phyloP scores from a whole-genome alignment of 2,113 vertebrate species.

The Myrmophylax atrothorax region DNA sequence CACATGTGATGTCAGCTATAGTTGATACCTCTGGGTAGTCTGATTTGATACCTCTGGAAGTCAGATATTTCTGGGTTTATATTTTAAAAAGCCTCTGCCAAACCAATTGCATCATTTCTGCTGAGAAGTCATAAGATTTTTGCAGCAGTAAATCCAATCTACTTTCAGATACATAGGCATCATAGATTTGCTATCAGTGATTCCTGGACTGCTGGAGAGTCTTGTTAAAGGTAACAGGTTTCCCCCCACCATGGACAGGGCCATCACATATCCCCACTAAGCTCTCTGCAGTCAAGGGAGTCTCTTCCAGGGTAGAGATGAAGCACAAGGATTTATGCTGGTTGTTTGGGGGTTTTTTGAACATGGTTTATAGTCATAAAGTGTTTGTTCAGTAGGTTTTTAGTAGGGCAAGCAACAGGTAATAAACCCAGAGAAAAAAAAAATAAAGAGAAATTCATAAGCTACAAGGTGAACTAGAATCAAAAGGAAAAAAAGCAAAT shows the following conservation, averaged over 20 bases:
- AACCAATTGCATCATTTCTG: neutral
- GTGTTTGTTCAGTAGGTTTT: neutral
- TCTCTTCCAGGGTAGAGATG: neutral
- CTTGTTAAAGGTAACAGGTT: neutral
- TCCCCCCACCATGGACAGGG: rapidly evolving
- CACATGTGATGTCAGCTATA: neutral
- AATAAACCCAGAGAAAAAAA: neutral
- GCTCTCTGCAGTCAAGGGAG: neutral
- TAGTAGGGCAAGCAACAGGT: neutral
- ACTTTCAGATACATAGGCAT: neutral
- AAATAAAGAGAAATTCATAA: neutral
- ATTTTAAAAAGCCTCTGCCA: neutral
- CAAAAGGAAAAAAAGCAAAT: neutral
- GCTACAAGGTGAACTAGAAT: neutral
- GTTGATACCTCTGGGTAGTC: neutral
- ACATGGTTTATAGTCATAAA: neutral
- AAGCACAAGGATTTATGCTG: neutral
- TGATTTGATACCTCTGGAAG: neutral
- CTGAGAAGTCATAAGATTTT: neutral
- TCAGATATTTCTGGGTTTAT: neutral
- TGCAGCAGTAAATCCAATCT: neutral
- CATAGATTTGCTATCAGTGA: neutral
- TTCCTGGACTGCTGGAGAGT: neutral
- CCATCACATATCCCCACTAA: neutral
- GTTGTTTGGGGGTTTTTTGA: neutral